Base-by-base conservation (phyloP, 2,888 invertebrate genomes). In the Chrysolina oricalcia region DNA sequence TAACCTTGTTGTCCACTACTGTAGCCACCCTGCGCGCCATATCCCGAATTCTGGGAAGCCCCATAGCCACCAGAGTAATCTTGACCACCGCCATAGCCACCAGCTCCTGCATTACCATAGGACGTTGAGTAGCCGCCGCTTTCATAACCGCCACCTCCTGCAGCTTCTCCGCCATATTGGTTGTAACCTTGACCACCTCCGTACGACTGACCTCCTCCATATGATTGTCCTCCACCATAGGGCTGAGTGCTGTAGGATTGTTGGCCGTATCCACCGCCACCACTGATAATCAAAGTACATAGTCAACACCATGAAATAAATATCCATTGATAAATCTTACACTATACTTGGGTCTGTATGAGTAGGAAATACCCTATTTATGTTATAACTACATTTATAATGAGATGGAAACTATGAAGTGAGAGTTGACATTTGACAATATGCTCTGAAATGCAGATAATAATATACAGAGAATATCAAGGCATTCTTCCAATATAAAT, bases 181-280 rank as follows among this genome's bases (percentile, higher is more conserved):
- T 70, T 73, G 43, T 59, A 59, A 10, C 59, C 59, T 27, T 59
- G 59, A 70, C 66, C 48, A 48, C 73, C 74, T 63, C 76, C 80
- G 35, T 78, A 78, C 43, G 74, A 72, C 17, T 77, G 77, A 70
- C 66, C 59, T 15, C 75, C 46, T 46, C 75, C 53, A 40, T 73
- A 74, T 6, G 67, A 70, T 48, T 75, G 73, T 27, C 75, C 76
- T 15, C 80, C 80, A 11, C 79, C 78, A 72, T 80, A 81, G 41
- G 79, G 77, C 67, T 80, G 82, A 27, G 79, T 73, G 15, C 77
- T 78, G 56, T 83, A 83, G n/a, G 80, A 78, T 73, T 80, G 82
- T 53, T 81, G 79, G 53, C 77, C 76, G n/a, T 59, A 59, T 35
- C 59, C 59, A 35, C 23, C 56, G 4, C 21, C 56, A 23, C 59